Conservation (phyloP, 1,140 invertebrate genomes). For the Parapsyche elsis region DNA sequence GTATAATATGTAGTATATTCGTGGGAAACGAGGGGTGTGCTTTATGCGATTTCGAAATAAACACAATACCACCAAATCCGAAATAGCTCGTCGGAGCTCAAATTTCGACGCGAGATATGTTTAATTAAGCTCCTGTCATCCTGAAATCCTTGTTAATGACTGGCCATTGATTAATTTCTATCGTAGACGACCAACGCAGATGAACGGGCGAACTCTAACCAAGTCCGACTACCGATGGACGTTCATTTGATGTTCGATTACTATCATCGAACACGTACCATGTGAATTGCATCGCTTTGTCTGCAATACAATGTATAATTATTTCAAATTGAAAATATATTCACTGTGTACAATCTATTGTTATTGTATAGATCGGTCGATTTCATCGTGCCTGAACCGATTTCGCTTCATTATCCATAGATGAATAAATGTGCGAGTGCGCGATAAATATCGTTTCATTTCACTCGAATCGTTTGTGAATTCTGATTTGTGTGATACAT, state of each 20-base stretch:
- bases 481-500: background rate
- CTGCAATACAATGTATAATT: too few species aligned
- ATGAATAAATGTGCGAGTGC: background rate
- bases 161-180: conserved; percentile 23
- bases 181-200: background rate
- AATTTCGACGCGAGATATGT: conserved; percentile 21
- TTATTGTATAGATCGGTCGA: background rate
- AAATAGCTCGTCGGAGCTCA: background rate
- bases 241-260: conserved; percentile 10
- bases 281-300: too few species aligned
- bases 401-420: conserved; percentile 3
- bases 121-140: conserved; percentile 17
- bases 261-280: too few species aligned
- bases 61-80: too few species aligned
- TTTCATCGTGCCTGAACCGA: background rate
- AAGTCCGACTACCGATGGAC: background rate
- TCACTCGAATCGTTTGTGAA: conserved; percentile 7
- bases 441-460: background rate
- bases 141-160: conserved; percentile 25
- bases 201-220: background rate
- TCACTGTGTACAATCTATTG: too few species aligned
- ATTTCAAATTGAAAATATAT: too few species aligned
- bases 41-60: too few species aligned
- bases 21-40: too few species aligned
- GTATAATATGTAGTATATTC: too few species aligned